Conservation (phyloP, 2,888 invertebrate species). For the Spicauda simplicius region DNA sequence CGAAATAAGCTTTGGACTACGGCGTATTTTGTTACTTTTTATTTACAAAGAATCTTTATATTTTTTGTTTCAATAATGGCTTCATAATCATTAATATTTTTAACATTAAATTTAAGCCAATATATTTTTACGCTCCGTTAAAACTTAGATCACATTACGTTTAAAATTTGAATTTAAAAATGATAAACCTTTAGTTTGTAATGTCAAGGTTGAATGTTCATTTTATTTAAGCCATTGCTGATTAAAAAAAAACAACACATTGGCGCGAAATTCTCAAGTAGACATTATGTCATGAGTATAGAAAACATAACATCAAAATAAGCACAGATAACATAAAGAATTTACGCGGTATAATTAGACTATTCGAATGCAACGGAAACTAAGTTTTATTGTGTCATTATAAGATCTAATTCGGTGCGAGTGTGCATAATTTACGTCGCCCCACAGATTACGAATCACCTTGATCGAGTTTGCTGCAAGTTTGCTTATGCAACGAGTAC, state of each 20-base stretch:
- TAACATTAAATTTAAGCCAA: no score
- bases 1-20: not conserved
- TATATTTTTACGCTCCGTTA: no score
- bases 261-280: not conserved
- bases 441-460: constrained; percentile 60
- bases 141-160: no score
- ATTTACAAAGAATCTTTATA: no score
- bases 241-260: no score
- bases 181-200: no score
- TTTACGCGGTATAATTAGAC: constrained; percentile 22
- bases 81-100: no score
- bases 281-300: not conserved
- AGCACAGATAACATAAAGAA: constrained; percentile 20
- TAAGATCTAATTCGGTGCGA: constrained; percentile 17
- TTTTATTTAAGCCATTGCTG: no score
- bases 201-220: no score
- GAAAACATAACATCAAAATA: constrained; percentile 17
- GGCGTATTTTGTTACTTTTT: not conserved
- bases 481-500: constrained; percentile 72
- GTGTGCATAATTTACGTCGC: constrained; percentile 31
- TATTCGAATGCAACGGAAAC: not conserved
- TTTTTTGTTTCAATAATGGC: not conserved
- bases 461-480: constrained; percentile 74
- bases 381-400: constrained; percentile 7
- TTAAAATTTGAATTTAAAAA: no score